Evolutionary conservation across 92 coral and sea anemone genomes (phyloP), one percentile per base, ranked within the genome.

Genomic region (Micromussa lordhowensis): DNA sequence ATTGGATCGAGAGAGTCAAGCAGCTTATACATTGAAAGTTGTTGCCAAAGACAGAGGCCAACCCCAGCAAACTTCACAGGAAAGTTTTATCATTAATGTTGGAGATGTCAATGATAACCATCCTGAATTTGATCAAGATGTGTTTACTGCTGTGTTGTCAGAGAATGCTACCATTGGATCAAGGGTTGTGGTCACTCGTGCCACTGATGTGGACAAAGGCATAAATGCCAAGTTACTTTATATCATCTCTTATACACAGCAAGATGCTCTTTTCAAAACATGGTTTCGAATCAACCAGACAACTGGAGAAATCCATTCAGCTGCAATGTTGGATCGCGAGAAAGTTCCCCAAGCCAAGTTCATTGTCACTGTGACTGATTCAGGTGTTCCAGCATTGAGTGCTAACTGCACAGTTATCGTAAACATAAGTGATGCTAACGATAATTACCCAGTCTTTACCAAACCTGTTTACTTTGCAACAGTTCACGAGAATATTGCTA

Each of bases 21-120:
- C 72, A 11, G 57, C 48, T 31, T 98, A 85, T 81, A 81, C 80
- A 0, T 87, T 92, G 11, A 93, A 87, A 48, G 89, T 97, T 74
- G 91, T 91, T 26, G 96, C 96, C 61, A 90, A 61, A 48, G 99
- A 98, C 87, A 89, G 89, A 73, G 99, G 99, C 5, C 69, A 68
- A n/a, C 98, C 98, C 26, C 85, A 94, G 76, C 71, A 68, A 68
- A 77, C 91, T 59, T 85, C 91, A 69, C 75, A 87, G 35, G 88
- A 93, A 48, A 69, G 92, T 36, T 96, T 91, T 73, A 94, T 86
- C 57, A 73, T 94, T 35, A 93, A 91, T 75, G 98, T 98, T 66
- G 96, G 98, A 55, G 99, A 98, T 78, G 77, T 98, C 51, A 98
- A 98, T 83, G 99, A 98, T 80, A 96, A 96, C 75, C 70, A 84